These are phyloP conservation scores for Protobothrops flavoviridis DNA, from an alignment of 2,113 vertebrate genomes.

Conservation along the genomic window DNA sequence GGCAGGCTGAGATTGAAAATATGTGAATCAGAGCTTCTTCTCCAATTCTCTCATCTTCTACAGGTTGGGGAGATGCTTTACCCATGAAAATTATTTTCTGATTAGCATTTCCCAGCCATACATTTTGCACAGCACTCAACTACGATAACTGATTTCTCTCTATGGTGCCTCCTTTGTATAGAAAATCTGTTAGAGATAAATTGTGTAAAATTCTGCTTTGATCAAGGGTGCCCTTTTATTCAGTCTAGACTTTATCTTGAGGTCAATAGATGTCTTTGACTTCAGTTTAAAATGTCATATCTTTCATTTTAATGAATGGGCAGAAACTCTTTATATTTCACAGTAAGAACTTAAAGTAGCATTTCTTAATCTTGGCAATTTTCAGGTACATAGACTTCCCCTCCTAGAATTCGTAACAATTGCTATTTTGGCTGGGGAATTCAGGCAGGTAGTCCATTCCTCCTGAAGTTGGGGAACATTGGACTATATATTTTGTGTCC, in stretches of 20 bases:
- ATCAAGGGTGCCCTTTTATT: neutral
- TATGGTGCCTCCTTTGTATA: neutral
- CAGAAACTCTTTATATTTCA: neutral
- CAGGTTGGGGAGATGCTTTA: neutral
- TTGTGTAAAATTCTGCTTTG: neutral
- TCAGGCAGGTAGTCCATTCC: neutral
- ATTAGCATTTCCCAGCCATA: neutral
- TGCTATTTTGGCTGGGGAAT: neutral
- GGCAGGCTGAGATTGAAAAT: neutral
- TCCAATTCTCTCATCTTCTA: neutral
- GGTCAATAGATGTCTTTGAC: neutral
- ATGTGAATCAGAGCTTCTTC: neutral
- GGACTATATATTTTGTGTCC: neutral
- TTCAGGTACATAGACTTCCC: neutral
- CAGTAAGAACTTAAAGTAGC: neutral
- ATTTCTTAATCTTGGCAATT: neutral
- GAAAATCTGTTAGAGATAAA: neutral
- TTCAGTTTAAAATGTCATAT: neutral
- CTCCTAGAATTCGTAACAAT: neutral
- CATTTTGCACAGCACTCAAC: neutral
- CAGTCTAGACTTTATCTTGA: neutral
- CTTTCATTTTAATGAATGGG: neutral
- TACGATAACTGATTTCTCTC: neutral
- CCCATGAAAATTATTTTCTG: neutral
- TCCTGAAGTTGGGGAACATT: neutral